These are phyloP conservation scores for Sesia apiformis DNA, from an alignment of 2,888 invertebrate species.

Conservation along the genomic window DNA sequence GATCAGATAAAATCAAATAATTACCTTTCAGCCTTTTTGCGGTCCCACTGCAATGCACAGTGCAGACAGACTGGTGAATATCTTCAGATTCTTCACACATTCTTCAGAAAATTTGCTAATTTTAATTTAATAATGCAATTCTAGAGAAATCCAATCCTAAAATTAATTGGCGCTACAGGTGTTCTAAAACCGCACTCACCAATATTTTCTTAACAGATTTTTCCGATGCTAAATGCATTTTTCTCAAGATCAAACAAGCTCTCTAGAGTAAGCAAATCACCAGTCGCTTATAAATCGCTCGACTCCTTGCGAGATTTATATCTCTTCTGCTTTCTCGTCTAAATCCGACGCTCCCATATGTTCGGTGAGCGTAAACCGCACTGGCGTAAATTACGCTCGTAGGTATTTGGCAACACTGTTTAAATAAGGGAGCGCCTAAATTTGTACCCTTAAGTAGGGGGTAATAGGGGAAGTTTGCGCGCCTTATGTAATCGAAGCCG, in stretches of 20 bases:
- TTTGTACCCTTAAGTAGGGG: slow-evolving; percentile 52
- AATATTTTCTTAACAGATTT: not conserved
- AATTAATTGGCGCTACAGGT: not conserved
- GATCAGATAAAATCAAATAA: too few relatives aligned
- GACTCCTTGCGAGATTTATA: slow-evolving; percentile 52
- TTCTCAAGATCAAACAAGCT: not conserved
- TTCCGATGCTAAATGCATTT: not conserved
- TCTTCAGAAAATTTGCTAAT: too few relatives aligned
- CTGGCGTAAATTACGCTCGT: slow-evolving; percentile 51
- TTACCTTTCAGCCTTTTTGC: too few relatives aligned
- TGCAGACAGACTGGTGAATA: too few relatives aligned
- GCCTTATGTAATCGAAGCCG: slow-evolving; percentile 52
- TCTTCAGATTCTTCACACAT: too few relatives aligned
- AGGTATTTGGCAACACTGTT: slow-evolving; percentile 51
- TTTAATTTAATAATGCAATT: too few relatives aligned
- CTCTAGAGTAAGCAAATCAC: slow-evolving; percentile 53
- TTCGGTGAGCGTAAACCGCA: slow-evolving; percentile 42
- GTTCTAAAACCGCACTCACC: not conserved
- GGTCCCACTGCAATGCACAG: too few relatives aligned
- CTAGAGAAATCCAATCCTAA: too few relatives aligned
- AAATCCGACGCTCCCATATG: slow-evolving; percentile 21
- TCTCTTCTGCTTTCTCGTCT: slow-evolving; percentile 22
- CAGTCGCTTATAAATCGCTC: slow-evolving; percentile 59
- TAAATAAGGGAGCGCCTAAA: slow-evolving; percentile 50
- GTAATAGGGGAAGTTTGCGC: slow-evolving; percentile 52